These are phyloP conservation scores for Semnornis frantzii DNA, from an alignment of 2,113 vertebrate species.

Conservation along the genomic window DNA sequence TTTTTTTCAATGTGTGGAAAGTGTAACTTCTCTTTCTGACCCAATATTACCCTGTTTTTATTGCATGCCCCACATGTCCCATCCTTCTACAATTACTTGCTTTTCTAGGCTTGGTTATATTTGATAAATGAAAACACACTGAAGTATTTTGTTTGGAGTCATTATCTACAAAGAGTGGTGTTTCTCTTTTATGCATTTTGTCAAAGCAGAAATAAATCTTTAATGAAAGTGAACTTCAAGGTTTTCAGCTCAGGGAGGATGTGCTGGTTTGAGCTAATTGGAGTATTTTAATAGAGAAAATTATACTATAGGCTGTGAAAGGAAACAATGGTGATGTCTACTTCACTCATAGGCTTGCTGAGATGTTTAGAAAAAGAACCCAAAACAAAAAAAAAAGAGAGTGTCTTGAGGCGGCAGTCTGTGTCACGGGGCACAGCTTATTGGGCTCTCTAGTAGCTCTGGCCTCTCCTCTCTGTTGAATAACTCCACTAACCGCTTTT, in stretches of 20 bases:
- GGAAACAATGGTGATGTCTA: too few relatives aligned
- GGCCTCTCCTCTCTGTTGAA: too few relatives aligned
- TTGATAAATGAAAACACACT: background rate
- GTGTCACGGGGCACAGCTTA: too few relatives aligned
- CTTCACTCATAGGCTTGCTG: too few relatives aligned
- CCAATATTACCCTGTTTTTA: background rate
- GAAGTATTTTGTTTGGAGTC: background rate
- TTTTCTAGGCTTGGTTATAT: background rate
- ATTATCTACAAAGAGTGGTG: background rate
- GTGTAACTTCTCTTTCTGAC: background rate
- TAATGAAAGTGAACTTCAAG: background rate
- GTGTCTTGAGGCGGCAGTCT: too few relatives aligned
- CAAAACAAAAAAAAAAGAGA: too few relatives aligned
- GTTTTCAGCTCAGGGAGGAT: background rate
- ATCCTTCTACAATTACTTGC: background rate
- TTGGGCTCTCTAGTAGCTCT: too few relatives aligned
- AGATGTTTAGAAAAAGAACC: too few relatives aligned
- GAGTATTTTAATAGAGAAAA: too few relatives aligned
- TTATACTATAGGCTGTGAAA: too few relatives aligned
- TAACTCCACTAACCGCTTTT: too few relatives aligned
- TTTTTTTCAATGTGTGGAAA: background rate
- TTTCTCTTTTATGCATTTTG: background rate
- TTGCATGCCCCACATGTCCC: background rate
- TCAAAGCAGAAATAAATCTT: background rate
- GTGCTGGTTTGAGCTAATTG: too few relatives aligned